These are phyloP conservation scores for Taphrorychus bicolor DNA, from an alignment of 2,888 invertebrate species.

Conservation along the genomic window DNA sequence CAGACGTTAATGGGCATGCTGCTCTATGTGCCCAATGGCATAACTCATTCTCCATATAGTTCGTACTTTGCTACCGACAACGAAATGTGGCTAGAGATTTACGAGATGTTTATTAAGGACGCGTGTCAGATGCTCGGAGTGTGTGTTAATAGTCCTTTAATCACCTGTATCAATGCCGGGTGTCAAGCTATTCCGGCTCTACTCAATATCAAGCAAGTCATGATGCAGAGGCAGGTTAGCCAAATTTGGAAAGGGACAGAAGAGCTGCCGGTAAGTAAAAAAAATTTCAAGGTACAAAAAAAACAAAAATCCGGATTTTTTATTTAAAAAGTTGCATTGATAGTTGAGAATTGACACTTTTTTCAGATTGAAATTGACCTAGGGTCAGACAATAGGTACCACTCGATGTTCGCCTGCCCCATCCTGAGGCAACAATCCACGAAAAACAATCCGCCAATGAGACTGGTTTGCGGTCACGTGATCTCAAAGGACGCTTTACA, in stretches of 20 bases:
- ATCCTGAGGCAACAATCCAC: conserved; percentile 96
- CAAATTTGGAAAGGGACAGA: conserved; percentile 95
- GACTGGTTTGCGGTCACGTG: conserved; percentile 96
- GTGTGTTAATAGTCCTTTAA: conserved; percentile 88
- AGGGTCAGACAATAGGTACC: conserved; percentile 89
- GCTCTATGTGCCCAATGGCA: conserved; percentile 79
- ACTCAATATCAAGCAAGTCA: conserved; percentile 91
- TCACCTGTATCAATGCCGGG: conserved; percentile 92
- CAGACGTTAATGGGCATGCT: conserved; percentile 88
- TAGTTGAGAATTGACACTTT: too few relatives aligned
- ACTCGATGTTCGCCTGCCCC: conserved; percentile 98
- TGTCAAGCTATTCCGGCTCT: conserved; percentile 93
- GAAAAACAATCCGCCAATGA: conserved; percentile 96
- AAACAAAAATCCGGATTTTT: too few relatives aligned
- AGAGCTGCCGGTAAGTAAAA: conserved; percentile 83
- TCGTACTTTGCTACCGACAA: conserved; percentile 69
- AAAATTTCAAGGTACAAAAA: too few relatives aligned
- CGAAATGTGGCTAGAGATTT: conserved; percentile 83
- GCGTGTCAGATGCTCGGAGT: conserved; percentile 91
- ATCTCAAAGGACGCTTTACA: conserved; percentile 96
- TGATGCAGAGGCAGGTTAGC: conserved; percentile 87
- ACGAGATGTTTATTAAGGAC: conserved; percentile 90
- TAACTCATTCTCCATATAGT: conserved; percentile 80
- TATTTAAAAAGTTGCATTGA: too few relatives aligned
- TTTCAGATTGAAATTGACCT: conserved; percentile 94